Base-by-base conservation (phyloP, 2,888 invertebrate genomes). In the Therioaphis trifolii region DNA sequence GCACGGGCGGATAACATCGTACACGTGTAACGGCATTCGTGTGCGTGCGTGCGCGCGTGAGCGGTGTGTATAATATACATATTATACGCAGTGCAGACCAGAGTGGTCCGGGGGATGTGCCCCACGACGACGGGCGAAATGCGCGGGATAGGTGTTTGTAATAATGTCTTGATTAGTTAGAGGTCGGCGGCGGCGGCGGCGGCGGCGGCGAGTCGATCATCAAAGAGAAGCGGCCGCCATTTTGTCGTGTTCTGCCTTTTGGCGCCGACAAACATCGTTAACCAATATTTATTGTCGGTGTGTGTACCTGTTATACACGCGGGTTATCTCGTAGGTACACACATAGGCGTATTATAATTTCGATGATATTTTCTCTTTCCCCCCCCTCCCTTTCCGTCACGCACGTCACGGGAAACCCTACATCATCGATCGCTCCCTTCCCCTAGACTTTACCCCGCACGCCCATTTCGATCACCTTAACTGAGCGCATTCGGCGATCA, bases 221-320 rank as follows among this genome's bases (percentile, higher is more conserved):
- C 82, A 82, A 82, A 82, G 72, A 74, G 24, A 43, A 18, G 0
- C 63, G 63, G 46, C 74, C 49, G 82, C 82, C 82, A 66, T 74
- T 82, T 82, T 63, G 46, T 63, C n/a, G 27, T 21, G 35, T 80
- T 72, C 24, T 74, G 82, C 82, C 82, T 82, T 82, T 82, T 82
- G 82, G 82, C 82, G 82, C 82, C 82, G 82, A 82, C 82, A 82
- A 82, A 82, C 82, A 74, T 82, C 82, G 82, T 82, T 82, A 82
- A 82, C 82, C 82, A 52, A 82, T 82, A 82, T 82, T 82, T 82
- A 82, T 82, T 74, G 63, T 63, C 82, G 40, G 35, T 15, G 40
- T n/a, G 55, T 18, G 18, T 29, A 29, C 35, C 35, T 35, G 35
- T 7, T 35, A 35, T 7, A 35, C 40, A 43, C 11, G 14, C 2